Evolutionary conservation across 2,888 invertebrate species (phyloP), one percentile per base, ranked within the genome.

Genomic region (Sesamia inferens): DNA sequence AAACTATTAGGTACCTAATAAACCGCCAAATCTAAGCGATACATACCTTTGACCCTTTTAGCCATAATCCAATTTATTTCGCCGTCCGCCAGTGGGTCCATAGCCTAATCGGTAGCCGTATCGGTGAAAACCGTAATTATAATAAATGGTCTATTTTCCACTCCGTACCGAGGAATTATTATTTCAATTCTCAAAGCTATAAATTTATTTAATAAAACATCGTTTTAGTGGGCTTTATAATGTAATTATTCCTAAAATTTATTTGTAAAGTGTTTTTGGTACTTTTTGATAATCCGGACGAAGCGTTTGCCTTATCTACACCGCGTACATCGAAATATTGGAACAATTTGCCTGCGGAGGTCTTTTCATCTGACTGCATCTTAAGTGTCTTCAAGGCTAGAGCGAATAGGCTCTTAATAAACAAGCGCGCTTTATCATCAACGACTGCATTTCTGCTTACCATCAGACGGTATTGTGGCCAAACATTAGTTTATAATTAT

Each of bases 181-280:
- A 86, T 86, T 87, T 85, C 80, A 86, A 86, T 87, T 84, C 76
- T 71, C 79, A 71, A 66, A 66, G 77, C 76, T 47, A 78, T 87
- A 87, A 79, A 86, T 87, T 82, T 71, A 64, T 74, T 62, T 57
- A 73, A 63, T 73, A 61, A 68, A 76, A 78, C 65, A 77, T 16
- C 55, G 70, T 65, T 79, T 76, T 67, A 59, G 59, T 72, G 13
- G 22, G 14, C 42, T 14, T 31, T 48, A 62, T 74, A 22, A 59
- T 64, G 59, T 67, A 11, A 69, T 65, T 66, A 61, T 22, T 70
- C 6, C 22, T 14, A 7, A 44, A 39, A 31, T 57, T 54, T 44
- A 44, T 44, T 68, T 39, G 39, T 14, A 11, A 72, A 48, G 14
- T 55, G n/a, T 31, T 19, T 47, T 55, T n/a, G 13, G 14, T 42